These are phyloP conservation scores for Megaptera novaeangliae DNA, from an alignment of 2,113 vertebrate species.

Conservation along the genomic window DNA sequence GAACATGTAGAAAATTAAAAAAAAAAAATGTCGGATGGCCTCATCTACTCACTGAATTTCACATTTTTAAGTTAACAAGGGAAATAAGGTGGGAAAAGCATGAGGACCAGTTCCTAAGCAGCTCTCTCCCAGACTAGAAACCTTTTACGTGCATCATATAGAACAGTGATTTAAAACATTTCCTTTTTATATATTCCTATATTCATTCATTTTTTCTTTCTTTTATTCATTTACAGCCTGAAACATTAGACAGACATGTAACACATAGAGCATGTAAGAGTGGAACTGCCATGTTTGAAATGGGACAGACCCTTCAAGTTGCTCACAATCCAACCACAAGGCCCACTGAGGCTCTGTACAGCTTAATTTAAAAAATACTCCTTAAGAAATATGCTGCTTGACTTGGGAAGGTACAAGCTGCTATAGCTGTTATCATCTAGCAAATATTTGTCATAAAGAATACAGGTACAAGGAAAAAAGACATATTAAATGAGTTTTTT, in stretches of 20 bases:
- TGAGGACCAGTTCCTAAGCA: not conserved
- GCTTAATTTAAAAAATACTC: not conserved
- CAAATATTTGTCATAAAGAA: not conserved
- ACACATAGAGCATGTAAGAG: not conserved
- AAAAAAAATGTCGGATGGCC: not conserved
- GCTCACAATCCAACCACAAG: not conserved
- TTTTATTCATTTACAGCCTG: not conserved
- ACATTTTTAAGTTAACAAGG: not conserved
- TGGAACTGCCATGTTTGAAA: not conserved
- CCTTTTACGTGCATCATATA: not conserved
- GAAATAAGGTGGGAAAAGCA: not conserved
- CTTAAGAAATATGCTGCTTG: not conserved
- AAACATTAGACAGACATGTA: not conserved
- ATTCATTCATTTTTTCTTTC: not conserved
- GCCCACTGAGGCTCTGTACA: not conserved
- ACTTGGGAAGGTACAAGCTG: not conserved
- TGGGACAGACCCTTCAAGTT: not conserved
- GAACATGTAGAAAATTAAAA: not conserved
- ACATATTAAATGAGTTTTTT: not conserved
- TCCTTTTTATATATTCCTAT: not conserved
- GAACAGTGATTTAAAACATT: not conserved
- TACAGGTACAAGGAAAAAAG: not conserved
- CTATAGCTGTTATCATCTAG: not conserved
- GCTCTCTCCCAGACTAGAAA: not conserved
- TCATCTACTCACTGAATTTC: not conserved